Percentiles rank a stretch among this genome's conserved stretches.
Conservation (phyloP, 2,113 vertebrate genomes). For the Rhabdomys dilectus region DNA sequence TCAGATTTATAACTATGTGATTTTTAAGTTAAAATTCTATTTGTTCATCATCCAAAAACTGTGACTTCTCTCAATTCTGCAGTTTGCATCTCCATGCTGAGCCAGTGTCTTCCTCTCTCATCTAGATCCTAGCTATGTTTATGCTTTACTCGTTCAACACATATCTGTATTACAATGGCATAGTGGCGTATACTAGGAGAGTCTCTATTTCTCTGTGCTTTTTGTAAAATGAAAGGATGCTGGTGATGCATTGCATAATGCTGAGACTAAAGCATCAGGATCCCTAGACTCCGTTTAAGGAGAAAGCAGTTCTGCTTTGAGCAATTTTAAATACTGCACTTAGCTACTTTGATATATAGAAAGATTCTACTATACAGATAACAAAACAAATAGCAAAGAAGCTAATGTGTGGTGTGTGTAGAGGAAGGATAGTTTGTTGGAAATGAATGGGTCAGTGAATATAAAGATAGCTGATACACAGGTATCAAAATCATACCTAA, state of each 20-base stretch:
- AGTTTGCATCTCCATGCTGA: neutral
- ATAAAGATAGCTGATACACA: neutral
- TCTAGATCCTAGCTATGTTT: neutral
- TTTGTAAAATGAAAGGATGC: neutral
- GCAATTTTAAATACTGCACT: neutral
- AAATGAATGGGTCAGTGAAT: neutral
- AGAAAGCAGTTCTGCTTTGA: neutral
- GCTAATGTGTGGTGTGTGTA: neutral
- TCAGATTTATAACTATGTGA: neutral
- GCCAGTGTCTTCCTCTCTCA: neutral
- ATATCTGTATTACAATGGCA: neutral
- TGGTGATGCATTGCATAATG: neutral
- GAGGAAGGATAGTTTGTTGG: neutral
- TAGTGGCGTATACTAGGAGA: neutral
- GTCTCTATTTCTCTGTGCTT: neutral
- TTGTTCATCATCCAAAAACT: neutral
- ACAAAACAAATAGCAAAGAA: neutral
- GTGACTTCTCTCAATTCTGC: neutral
- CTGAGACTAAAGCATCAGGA: neutral
- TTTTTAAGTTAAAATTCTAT: neutral
- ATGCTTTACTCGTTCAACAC: neutral
- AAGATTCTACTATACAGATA: neutral
- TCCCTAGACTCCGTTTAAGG: neutral
- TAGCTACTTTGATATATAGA: constrained; percentile 4
- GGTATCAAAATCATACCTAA: neutral